phyloP scores from a whole-genome alignment of 2,797 vertebrate species.

The Ara ararauna region DNA sequence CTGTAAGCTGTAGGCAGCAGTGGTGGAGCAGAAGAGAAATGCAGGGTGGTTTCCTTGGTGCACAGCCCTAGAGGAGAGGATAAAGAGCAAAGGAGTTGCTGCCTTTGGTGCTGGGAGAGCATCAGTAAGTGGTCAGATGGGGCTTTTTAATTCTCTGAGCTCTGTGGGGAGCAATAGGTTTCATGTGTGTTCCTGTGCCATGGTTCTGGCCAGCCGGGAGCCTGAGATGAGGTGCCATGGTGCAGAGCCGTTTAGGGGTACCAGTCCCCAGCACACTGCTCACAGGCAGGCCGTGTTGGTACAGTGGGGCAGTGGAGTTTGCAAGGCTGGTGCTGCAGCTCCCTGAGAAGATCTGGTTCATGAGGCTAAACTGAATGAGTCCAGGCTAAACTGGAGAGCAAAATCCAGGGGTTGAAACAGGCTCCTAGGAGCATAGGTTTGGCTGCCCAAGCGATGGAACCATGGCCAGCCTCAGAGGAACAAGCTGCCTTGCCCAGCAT shows the following conservation, averaged over 20 bases:
- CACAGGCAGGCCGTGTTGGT: neutral
- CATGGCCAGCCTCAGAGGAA: neutral
- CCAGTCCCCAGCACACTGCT: fast-evolving
- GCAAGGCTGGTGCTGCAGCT: neutral
- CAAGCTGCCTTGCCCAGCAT: neutral
- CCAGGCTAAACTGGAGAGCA: neutral
- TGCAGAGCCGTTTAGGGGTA: neutral
- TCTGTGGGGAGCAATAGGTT: neutral
- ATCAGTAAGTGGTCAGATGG: neutral
- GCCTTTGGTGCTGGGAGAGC: neutral
- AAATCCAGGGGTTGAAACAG: neutral
- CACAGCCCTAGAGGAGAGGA: neutral
- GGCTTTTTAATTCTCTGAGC: neutral
- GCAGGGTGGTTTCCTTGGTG: neutral
- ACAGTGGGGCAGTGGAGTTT: neutral
- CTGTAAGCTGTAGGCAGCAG: neutral
- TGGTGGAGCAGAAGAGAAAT: neutral
- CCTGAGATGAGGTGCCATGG: neutral
- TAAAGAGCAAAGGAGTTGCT: neutral
- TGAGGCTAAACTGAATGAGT: neutral
- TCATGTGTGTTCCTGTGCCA: neutral
- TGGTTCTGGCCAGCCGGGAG: neutral
- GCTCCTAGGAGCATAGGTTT: neutral
- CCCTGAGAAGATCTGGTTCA: neutral
- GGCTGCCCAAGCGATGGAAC: neutral